Conservation (phyloP, 2,888 invertebrate genomes). For the Melipona beecheii region DNA sequence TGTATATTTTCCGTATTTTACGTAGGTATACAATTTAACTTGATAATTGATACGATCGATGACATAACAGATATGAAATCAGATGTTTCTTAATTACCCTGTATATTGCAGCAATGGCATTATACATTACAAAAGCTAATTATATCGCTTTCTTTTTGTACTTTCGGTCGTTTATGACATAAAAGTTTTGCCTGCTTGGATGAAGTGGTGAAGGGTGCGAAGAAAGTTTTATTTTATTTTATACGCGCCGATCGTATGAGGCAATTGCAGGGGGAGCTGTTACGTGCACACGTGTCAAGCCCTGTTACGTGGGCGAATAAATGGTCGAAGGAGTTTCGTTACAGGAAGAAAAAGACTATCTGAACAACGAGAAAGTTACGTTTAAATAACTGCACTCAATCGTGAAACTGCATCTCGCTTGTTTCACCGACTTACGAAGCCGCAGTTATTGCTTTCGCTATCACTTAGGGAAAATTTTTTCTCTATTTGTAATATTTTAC, state of each 20-base stretch:
- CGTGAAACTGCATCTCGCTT: slow-evolving; percentile 23
- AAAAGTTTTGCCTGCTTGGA: not conserved
- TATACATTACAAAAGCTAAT: not conserved
- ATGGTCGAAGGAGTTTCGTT: slow-evolving; percentile 49
- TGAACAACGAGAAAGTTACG: slow-evolving; percentile 60
- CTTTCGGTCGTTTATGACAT: not conserved
- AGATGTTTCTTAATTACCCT: not conserved
- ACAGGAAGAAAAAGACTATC: slow-evolving; percentile 27
- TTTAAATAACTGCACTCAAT: slow-evolving; percentile 34
- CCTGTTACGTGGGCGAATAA: slow-evolving; percentile 49
- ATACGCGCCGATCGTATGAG: not conserved
- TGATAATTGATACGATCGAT: not conserved
- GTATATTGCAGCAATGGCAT: not conserved
- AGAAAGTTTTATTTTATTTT: not conserved
- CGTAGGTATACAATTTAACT: not conserved
- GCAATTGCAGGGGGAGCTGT: slow-evolving; percentile 20
- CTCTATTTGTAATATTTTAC: not conserved
- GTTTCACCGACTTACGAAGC: slow-evolving; percentile 10
- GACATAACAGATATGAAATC: not conserved
- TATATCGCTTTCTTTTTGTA: not conserved
- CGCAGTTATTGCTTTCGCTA: not conserved
- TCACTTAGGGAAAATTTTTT: not conserved
- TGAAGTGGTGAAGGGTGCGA: not conserved
- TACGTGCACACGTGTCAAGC: slow-evolving; percentile 33
- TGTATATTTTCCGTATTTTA: not conserved